phyloP scores from a whole-genome alignment of 1,140 invertebrate genomes.

The Lepidurus apus region DNA sequence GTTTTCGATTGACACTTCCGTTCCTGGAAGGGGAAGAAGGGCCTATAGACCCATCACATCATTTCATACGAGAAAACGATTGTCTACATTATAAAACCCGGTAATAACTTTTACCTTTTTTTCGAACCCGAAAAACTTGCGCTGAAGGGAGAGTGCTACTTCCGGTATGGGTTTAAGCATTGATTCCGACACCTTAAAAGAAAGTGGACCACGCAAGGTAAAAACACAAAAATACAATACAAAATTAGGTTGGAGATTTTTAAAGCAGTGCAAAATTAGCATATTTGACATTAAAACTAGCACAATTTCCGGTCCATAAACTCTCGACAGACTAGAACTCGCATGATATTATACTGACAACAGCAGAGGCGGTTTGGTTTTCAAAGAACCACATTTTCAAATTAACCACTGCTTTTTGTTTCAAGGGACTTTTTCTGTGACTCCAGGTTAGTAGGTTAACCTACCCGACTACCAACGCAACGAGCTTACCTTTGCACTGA shows the following conservation, averaged over 20 bases:
- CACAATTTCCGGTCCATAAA: not conserved
- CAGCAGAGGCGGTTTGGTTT: too few relatives aligned
- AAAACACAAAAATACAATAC: not conserved
- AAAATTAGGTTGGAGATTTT: too few relatives aligned
- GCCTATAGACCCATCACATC: not conserved
- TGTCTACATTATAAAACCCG: not conserved
- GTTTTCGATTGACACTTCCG: slow-evolving; percentile 18
- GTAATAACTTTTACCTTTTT: slow-evolving; percentile 13
- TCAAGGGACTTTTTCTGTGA: not conserved
- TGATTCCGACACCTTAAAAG: not conserved
- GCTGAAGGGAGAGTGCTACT: not conserved
- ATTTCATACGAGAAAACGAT: not conserved
- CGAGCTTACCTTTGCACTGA: not conserved
- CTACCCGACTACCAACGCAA: not conserved
- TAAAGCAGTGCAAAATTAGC: not conserved
- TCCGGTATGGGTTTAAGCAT: not conserved
- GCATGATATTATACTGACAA: too few relatives aligned
- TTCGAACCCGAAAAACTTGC: not conserved
- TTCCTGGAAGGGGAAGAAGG: not conserved
- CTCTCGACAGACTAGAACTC: not conserved
- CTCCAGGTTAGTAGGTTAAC: slow-evolving; percentile 18
- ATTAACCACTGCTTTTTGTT: not conserved
- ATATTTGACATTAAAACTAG: not conserved
- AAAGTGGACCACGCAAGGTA: not conserved
- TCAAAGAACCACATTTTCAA: too few relatives aligned